phyloP scores from a whole-genome alignment of 2,888 invertebrate species.

The Hirtodrosophila histrioides region DNA sequence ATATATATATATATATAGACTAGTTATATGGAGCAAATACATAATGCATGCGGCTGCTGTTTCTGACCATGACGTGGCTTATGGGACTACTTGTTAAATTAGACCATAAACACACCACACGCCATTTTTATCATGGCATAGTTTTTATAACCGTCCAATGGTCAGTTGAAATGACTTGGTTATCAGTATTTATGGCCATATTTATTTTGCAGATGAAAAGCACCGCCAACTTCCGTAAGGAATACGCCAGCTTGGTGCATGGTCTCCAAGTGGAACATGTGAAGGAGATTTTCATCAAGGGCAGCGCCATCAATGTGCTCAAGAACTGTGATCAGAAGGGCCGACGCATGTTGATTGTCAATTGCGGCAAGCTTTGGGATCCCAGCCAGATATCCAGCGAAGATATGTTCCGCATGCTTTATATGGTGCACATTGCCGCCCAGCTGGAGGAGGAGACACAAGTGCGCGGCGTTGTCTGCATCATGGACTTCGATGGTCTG shows the following conservation, averaged over 20 bases:
- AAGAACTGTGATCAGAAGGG: slow-evolving; percentile 91
- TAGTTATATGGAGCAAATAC: slow-evolving; percentile 21
- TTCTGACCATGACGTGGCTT: slow-evolving; percentile 43
- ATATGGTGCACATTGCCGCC: slow-evolving; percentile 91
- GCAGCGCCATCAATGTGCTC: slow-evolving; percentile 91
- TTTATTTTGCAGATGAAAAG: slow-evolving; percentile 88
- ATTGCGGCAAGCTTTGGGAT: slow-evolving; percentile 91
- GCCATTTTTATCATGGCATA: slow-evolving; percentile 42
- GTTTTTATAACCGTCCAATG: slow-evolving; percentile 59
- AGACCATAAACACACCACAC: slow-evolving; percentile 17
- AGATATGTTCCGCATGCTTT: slow-evolving; percentile 91
- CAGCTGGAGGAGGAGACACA: slow-evolving; percentile 91
- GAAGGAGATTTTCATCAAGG: slow-evolving; percentile 88
- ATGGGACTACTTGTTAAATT: slow-evolving; percentile 13
- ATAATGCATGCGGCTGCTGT: slow-evolving; percentile 27
- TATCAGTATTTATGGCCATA: slow-evolving; percentile 7
- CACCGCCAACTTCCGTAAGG: slow-evolving; percentile 90
- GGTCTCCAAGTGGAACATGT: slow-evolving; percentile 89
- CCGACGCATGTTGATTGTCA: slow-evolving; percentile 90
- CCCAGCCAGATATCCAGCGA: slow-evolving; percentile 90
- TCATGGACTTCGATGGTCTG: slow-evolving; percentile 93
- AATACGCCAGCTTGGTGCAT: slow-evolving; percentile 87
- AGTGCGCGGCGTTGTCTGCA: slow-evolving; percentile 91
- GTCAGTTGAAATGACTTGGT: slow-evolving; percentile 27
- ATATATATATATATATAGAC: slow-evolving; percentile 2